Evolutionary conservation across 1,140 invertebrate genomes (phyloP), one percentile per base, ranked within the genome.

Genomic region (Wiebesia pumilae): DNA sequence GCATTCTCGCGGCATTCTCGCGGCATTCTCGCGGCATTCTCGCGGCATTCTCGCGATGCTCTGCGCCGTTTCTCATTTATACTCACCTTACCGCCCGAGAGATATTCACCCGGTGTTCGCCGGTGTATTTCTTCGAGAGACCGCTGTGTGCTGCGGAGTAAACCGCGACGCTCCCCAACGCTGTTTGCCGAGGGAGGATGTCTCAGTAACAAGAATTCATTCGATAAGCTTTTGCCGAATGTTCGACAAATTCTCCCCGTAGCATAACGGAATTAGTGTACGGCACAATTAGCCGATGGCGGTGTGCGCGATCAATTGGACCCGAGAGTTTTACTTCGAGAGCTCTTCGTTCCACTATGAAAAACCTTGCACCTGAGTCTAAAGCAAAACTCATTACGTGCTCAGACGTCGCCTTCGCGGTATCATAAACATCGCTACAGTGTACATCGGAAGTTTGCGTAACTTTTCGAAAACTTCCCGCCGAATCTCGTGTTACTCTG

Each of bases 21-120:
- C n/a, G n/a, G n/a, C n/a, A n/a, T n/a, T n/a, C n/a, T n/a, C n/a
- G n/a, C n/a, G n/a, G n/a, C n/a, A n/a, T n/a, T n/a, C n/a, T n/a
- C n/a, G n/a, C n/a, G n/a, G n/a, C n/a, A 67, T 67, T 67, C 65
- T n/a, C 27, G 65, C 30, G 27, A 14, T 14, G 65, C 30, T 67
- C n/a, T 16, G 33, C 30, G 67, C 73, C 73, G 47, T 77, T 77
- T 43, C 38, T 77, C 73, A 77, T 47, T 47, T 77, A 71, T 33
- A 24, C 35, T 71, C 69, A 35, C 33, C 58, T n/a, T 12, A 27
- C 27, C 58, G 24, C 27, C 6, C 58, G 14, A 9, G 14, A 9
- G 62, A 30, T 30, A 30, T 27, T 30, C 62, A 65, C 24, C n/a
- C 24, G 43, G 43, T 21, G 43, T 47, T 47, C 16, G 10, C 51